Evolutionary conservation across 2,113 vertebrate genomes (phyloP).

Genomic region (Mus pahari): DNA sequence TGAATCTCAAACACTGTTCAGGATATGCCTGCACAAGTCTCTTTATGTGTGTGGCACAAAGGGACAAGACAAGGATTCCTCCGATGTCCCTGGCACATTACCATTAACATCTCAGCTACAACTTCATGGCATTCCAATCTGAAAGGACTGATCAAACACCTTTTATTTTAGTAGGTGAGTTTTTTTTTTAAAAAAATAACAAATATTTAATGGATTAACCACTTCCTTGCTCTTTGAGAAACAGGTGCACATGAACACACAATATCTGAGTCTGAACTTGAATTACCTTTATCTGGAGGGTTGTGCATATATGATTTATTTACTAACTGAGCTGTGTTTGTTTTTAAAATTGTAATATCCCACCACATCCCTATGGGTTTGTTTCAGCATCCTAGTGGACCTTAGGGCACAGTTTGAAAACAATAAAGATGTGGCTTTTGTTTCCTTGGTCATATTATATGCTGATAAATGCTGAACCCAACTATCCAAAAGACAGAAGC

Average conservation of each 20-base stretch:
- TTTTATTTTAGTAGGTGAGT: background rate
- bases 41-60: background rate
- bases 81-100: background rate
- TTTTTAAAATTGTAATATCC: background rate
- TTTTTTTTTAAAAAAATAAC: background rate
- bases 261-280: background rate
- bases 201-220: background rate
- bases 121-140: background rate
- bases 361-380: background rate
- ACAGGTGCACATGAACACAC: background rate
- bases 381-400: too few relatives aligned
- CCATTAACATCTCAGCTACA: background rate
- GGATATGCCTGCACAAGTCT: background rate
- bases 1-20: too few relatives aligned
- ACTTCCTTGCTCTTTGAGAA: background rate
- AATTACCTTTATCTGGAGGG: background rate
- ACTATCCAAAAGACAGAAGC: background rate
- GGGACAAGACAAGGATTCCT: background rate
- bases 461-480: background rate
- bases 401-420: background rate
- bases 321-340: background rate
- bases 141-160: slow-evolving; percentile 8
- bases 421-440: too few relatives aligned
- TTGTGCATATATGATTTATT: background rate
- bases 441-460: too few relatives aligned